Conservation (phyloP, 2,888 invertebrate species). For the Drosophila pegasa region DNA sequence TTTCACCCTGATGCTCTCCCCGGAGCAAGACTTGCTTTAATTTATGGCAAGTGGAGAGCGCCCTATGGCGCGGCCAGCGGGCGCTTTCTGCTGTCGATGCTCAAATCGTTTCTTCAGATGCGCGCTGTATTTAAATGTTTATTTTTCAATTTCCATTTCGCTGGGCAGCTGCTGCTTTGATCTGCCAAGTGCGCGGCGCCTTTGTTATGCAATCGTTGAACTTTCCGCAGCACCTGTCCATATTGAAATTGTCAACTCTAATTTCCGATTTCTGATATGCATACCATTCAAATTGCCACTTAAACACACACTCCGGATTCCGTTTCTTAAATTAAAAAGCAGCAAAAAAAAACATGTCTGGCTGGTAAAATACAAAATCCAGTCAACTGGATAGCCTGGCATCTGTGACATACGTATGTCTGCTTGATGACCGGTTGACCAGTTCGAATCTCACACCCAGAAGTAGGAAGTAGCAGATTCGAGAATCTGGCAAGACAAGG, state of each 20-base stretch:
- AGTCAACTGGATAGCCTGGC: constrained; percentile 25
- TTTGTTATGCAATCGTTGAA: constrained; percentile 20
- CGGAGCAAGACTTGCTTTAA: constrained; percentile 44
- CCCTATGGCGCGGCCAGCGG: constrained; percentile 50
- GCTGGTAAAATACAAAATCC: constrained; percentile 14
- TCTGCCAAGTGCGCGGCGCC: constrained; percentile 7
- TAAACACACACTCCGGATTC: constrained; percentile 1
- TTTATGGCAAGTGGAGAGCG: constrained; percentile 67
- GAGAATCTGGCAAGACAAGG: constrained; percentile 35
- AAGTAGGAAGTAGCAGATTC: constrained; percentile 51
- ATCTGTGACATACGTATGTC: constrained; percentile 24
- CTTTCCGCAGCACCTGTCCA: constrained; percentile 17
- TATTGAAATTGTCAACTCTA: constrained; percentile 20
- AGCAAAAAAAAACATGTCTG: constrained; percentile 35
- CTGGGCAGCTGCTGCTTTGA: constrained; percentile 10
- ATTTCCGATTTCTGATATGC: constrained; percentile 23
- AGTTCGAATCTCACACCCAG: constrained; percentile 19
- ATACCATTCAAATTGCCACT: constrained; percentile 18
- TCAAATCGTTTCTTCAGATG: constrained; percentile 32
- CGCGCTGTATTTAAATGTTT: constrained; percentile 41
- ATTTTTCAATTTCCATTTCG: constrained; percentile 62
- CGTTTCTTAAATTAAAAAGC: constrained; percentile 11
- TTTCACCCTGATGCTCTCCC: constrained; percentile 40
- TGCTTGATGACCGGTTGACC: constrained; percentile 25
- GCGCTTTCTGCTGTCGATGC: constrained; percentile 59